Percentiles rank a stretch among this genome's conserved stretches.
Conservation (phyloP, 2,888 invertebrate genomes). For the Cosmopolites sordidus region DNA sequence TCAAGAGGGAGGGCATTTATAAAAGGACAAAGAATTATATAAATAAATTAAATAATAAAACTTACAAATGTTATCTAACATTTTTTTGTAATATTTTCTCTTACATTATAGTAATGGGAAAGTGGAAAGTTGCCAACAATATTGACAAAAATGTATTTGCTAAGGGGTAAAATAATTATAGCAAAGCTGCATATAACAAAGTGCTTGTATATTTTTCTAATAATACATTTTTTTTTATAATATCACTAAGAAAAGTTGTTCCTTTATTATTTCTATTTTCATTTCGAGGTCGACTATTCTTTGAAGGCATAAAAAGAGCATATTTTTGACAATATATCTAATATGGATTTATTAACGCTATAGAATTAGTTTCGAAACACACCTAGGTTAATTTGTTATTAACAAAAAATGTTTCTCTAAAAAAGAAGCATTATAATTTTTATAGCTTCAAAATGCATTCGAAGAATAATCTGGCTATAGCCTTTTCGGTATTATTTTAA, state of each 20-base stretch:
- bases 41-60: slow-evolving; percentile 27
- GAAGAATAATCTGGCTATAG: no score
- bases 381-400: neutral
- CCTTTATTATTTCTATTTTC: neutral
- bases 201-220: slow-evolving; percentile 12
- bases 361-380: neutral
- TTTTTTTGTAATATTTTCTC: slow-evolving; percentile 13
- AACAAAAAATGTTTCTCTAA: neutral
- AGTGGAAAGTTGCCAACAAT: slow-evolving; percentile 29
- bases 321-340: neutral
- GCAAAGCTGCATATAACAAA: slow-evolving; percentile 45
- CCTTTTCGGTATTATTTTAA: neutral
- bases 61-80: slow-evolving; percentile 19
- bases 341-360: neutral
- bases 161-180: slow-evolving; percentile 15
- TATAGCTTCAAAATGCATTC: no score
- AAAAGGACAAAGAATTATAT: slow-evolving; percentile 4
- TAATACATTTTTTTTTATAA: slow-evolving; percentile 31
- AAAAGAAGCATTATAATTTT: neutral
- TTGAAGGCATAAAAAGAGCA: neutral
- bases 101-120: slow-evolving; percentile 8
- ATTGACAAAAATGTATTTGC: slow-evolving; percentile 38
- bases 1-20: slow-evolving; percentile 2
- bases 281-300: neutral
- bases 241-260: slow-evolving; percentile 8